Percentiles rank a stretch among this genome's conserved stretches.
These are phyloP conservation scores for human DNA, from an alignment of 2,113 vertebrate genomes.

Conservation along the genomic window GRCh38 chr20:9083501-9084000, in stretches of 20 bases:
- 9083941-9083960: background rate
- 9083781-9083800: background rate
- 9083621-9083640: background rate
- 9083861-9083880: background rate
- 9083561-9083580: background rate
- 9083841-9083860: background rate
- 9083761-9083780: background rate
- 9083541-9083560: background rate
- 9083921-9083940: background rate
- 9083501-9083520: background rate
- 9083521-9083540: background rate
- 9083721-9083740: background rate
- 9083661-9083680: background rate
- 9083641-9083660: background rate
- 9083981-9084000: background rate
- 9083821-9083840: background rate
- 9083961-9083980: background rate
- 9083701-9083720: background rate
- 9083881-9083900: background rate
- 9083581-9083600: background rate
- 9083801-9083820: background rate
- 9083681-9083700: background rate
- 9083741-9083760: background rate
- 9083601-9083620: background rate
- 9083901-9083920: conserved; percentile 2